Percentiles rank a stretch among this genome's conserved stretches.
These are phyloP conservation scores for Miichthys miiuy DNA, from an alignment of 2,797 vertebrate species.

Conservation along the genomic window DNA sequence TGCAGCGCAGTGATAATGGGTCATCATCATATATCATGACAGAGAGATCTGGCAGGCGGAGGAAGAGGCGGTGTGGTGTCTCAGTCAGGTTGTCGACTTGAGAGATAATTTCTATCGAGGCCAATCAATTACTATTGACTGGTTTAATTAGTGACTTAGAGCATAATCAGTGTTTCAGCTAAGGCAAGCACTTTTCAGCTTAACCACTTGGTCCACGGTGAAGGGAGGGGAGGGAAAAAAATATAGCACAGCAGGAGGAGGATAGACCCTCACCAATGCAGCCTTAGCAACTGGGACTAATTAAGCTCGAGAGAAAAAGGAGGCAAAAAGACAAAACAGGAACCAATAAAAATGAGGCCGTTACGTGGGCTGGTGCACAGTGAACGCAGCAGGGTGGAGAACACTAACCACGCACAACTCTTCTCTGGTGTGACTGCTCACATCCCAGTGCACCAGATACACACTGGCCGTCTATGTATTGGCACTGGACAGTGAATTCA, in stretches of 20 bases:
- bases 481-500: background rate
- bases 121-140: constrained; percentile 70
- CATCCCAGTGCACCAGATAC: constrained; percentile 15
- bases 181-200: constrained; percentile 70
- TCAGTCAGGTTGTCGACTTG: constrained; percentile 52
- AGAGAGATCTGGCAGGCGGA: constrained; percentile 31
- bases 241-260: constrained; percentile 35
- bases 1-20: constrained; percentile 49
- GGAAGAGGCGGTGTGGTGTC: constrained; percentile 31
- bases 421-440: constrained; percentile 11
- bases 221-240: constrained; percentile 9
- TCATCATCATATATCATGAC: constrained; percentile 51
- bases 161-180: constrained; percentile 67
- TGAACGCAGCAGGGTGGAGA: constrained; percentile 6
- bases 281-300: constrained; percentile 58
- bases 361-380: constrained; percentile 23
- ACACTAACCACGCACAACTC: background rate
- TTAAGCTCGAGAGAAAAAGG: constrained; percentile 41
- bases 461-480: background rate
- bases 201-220: constrained; percentile 46
- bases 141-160: constrained; percentile 74
- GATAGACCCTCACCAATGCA: constrained; percentile 44
- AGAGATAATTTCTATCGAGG: constrained; percentile 64
- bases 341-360: constrained; percentile 41
- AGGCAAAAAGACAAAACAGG: constrained; percentile 18